Base-by-base conservation (phyloP, 2,797 vertebrate species). In the Lepus oiostolus region DNA sequence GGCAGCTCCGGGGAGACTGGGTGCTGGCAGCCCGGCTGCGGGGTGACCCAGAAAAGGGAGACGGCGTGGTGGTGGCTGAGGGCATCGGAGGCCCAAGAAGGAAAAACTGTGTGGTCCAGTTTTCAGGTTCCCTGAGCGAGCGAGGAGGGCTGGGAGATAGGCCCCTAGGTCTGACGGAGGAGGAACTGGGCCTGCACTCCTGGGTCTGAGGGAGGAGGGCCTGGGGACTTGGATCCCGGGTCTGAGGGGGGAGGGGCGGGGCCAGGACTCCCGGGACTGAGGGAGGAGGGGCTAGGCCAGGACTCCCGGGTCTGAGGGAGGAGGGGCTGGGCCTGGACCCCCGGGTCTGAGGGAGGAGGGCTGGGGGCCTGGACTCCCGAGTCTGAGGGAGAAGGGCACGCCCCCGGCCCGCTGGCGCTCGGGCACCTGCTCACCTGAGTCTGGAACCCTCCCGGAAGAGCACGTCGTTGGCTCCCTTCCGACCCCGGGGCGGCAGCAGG, bases 361-460 rank as follows among this genome's bases (percentile, higher is more conserved):
- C 60, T 65, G 80, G 26, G 62, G 26, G 5, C 10, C 38, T 4
- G 16, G 28, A 22, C 16, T 0, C 30, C 67, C 4, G 71, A 21
- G 58, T 13, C 30, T 50, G 42, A 50, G 58, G 17, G 22, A 14
- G 11, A 16, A 17, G 54, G 54, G 54, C 13, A 58, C 38, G 38
- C 38, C 9, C 54, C 54, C 54, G 54, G 13, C 54, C 54, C n/a
- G 7, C 32, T 0, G 22, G 35, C 22, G 11, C 22, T 0, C 3
- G 76, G 30, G 19, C 17, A 6, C 12, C 42, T 2, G 24, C 97
- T 97, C 95, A 97, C 97, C 97, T 95, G 95, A 84, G 88, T 52
- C 72, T 97, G 4, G 99, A 98, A 2, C 97, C 97, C 84, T 99
- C 99, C n/a, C 98, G 98, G 95, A 98, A 99, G 60, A 98, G 98